Base-by-base conservation (phyloP, 2,113 vertebrate genomes). In the Phylloscopus trochilus region DNA sequence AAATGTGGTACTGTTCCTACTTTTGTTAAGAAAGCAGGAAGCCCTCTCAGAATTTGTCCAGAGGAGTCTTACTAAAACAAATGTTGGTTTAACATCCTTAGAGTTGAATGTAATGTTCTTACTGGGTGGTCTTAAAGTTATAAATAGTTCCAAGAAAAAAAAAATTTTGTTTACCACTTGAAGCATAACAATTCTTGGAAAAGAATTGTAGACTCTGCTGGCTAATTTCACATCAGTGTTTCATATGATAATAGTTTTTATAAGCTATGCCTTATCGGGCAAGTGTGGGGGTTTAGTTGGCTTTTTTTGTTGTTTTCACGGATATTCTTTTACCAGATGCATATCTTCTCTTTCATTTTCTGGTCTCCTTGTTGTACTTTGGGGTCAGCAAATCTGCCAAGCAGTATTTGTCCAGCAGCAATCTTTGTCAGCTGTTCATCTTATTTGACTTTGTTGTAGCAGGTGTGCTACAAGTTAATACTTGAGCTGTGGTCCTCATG, bases 61-160 rank as follows among this genome's bases (percentile, higher is more conserved):
- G 52, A 87, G 44, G 53, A 70, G 39, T 64, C 63, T 85, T 90
- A 44, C 44, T 84, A 28, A 95, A 94, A 52, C 15, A 70, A 67
- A 59, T 79, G 76, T 52, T 84, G 41, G 39, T 83, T 84, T 76
- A 49, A 53, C 73, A 75, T 90, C 73, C 26, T 74, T 70, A 18
- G 56, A 53, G 46, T 56, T 89, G 72, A 83, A 75, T 1, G 1
- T 72, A 68, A 75, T 79, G 37, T 92, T 93, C 83, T 58, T 87
- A 53, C 39, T 92, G 85, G 72, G 70, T 95, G 85, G 85, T 91
- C 87, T 67, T 83, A 64, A 72, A 55, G n/a, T 33, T 94, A 93
- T 93, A 87, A 95, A 94, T 95, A 92, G 66, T 89, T 84, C 6
- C 21, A 84, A 63, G 11, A 79, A 77, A 81, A 83, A 77, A 3